These are phyloP conservation scores for Orussus abietinus DNA, from an alignment of 1,140 invertebrate species.

Conservation along the genomic window DNA sequence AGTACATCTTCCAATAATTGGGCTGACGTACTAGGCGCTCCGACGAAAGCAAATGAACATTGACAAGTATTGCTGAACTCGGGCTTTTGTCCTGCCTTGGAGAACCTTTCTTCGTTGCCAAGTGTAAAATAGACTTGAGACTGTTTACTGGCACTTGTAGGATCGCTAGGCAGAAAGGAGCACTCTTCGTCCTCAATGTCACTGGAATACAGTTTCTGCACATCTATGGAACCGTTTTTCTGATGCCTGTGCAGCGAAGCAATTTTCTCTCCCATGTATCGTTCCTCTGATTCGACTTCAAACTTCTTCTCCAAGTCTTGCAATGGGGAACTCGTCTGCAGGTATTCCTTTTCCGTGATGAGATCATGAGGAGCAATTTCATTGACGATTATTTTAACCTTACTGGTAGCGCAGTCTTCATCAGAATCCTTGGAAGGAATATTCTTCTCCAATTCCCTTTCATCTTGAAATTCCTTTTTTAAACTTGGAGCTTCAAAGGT, in stretches of 20 bases:
- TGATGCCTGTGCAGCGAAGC: slow-evolving; percentile 14
- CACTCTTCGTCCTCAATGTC: slow-evolving; percentile 23
- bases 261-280: slow-evolving; percentile 24
- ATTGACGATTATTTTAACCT: slow-evolving; percentile 41
- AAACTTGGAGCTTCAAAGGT: slow-evolving; percentile 21
- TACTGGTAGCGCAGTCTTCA: slow-evolving; percentile 24
- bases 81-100: slow-evolving; percentile 26
- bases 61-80: slow-evolving; percentile 35
- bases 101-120: slow-evolving; percentile 67
- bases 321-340: neutral
- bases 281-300: slow-evolving; percentile 22
- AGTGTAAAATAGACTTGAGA: slow-evolving; percentile 68
- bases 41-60: slow-evolving; percentile 37
- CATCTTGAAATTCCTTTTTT: slow-evolving; percentile 15
- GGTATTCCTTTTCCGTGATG: slow-evolving; percentile 14
- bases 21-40: slow-evolving; percentile 40
- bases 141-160: slow-evolving; percentile 18
- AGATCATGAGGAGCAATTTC: slow-evolving; percentile 18
- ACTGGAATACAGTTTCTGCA: slow-evolving; percentile 25
- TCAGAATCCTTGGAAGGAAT: slow-evolving; percentile 14
- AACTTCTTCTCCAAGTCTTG: slow-evolving; percentile 28
- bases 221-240: slow-evolving; percentile 14
- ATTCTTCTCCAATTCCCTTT: slow-evolving; percentile 10
- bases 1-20: slow-evolving; percentile 40
- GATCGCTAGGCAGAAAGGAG: slow-evolving; percentile 10